A percentile compares a stretch with the other conserved stretches of the same genome.
Evolutionary conservation across 2,797 vertebrate genomes (phyloP).

Genomic region (Phataginus tricuspis): DNA sequence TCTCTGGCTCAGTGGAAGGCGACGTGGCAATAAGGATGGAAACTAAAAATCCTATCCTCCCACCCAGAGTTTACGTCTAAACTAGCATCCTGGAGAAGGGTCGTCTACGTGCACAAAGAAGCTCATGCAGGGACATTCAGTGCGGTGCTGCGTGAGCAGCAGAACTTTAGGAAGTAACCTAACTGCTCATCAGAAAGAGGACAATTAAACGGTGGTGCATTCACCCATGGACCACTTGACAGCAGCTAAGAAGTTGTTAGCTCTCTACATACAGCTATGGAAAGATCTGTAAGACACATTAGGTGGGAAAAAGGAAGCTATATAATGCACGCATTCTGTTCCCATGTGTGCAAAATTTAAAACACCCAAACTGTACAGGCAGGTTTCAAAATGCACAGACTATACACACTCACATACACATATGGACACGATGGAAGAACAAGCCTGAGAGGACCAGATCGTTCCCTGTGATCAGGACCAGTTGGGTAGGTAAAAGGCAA

Average conservation of each 20-base stretch:
- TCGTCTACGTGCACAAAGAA: neutral
- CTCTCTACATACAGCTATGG: neutral
- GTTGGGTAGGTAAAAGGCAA: neutral
- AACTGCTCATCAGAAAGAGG: conserved; percentile 8
- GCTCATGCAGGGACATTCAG: neutral
- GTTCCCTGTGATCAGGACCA: neutral
- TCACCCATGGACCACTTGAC: neutral
- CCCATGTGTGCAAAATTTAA: neutral
- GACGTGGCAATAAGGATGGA: neutral
- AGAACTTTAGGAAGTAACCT: neutral
- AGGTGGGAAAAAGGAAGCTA: neutral
- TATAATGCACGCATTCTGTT: neutral
- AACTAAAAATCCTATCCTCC: neutral
- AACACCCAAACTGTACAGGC: neutral
- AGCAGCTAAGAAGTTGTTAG: neutral
- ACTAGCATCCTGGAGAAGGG: neutral
- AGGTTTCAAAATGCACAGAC: neutral
- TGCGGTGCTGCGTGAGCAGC: neutral
- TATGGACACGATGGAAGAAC: neutral
- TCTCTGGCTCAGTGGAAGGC: neutral
- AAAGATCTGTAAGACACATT: neutral
- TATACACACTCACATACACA: neutral
- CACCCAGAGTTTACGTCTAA: neutral
- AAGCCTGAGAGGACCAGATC: neutral
- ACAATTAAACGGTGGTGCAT: neutral